These are phyloP conservation scores for Pelodytes ibericus DNA, from an alignment of 2,797 vertebrate species.

Conservation along the genomic window DNA sequence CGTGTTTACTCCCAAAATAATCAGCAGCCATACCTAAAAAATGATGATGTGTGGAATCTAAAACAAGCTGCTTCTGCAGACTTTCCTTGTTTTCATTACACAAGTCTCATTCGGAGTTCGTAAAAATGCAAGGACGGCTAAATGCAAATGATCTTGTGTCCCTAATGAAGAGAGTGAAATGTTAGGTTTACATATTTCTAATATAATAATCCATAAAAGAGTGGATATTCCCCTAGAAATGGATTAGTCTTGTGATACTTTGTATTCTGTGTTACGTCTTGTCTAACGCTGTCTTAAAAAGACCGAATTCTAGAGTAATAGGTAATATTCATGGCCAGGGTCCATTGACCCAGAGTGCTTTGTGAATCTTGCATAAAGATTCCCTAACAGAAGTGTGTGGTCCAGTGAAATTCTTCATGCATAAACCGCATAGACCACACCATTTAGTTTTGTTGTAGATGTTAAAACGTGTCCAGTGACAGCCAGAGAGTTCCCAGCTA, in stretches of 20 bases:
- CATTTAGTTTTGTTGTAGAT: no score
- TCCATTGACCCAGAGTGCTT: no score
- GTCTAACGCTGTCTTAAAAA: neutral
- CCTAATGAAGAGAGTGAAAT: conserved; percentile 31
- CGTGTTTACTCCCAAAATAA: conserved; percentile 38
- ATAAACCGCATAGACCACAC: no score
- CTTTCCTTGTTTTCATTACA: conserved; percentile 30
- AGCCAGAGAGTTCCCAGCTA: no score
- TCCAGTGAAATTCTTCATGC: no score
- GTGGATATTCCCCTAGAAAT: conserved; percentile 33
- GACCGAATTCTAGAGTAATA: no score
- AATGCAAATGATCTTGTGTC: conserved; percentile 38
- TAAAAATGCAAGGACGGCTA: conserved; percentile 37
- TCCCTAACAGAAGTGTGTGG: no score
- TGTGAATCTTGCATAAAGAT: no score
- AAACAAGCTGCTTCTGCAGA: conserved; percentile 13
- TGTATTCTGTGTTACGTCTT: conserved; percentile 21
- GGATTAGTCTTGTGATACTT: conserved; percentile 24
- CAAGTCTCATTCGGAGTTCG: neutral
- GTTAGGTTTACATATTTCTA: conserved; percentile 39
- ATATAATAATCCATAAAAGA: conserved; percentile 28
- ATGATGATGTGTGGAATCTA: conserved; percentile 29
- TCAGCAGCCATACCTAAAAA: conserved; percentile 16
- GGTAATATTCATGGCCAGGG: no score
- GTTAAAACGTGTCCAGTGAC: no score